phyloP scores from a whole-genome alignment of 2,888 invertebrate genomes.

The Ectropis crepuscularia region DNA sequence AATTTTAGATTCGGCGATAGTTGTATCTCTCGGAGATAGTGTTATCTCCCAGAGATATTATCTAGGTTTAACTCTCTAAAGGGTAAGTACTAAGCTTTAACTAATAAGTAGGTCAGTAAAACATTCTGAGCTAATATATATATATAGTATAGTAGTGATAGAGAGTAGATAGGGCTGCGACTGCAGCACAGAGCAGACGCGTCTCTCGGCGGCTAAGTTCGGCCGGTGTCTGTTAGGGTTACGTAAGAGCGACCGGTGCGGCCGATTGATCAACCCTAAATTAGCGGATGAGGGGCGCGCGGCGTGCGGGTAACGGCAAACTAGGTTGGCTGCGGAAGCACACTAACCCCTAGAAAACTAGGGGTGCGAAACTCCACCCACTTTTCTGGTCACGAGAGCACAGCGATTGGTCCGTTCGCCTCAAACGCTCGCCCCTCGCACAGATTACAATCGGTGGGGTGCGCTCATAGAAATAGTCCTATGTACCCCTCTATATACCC shows the following conservation, averaged over 20 bases:
- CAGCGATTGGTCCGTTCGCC: constrained; percentile 81
- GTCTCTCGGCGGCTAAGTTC: constrained; percentile 48
- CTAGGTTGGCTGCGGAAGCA: constrained; percentile 85
- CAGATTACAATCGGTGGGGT: constrained; percentile 85
- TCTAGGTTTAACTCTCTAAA: no score
- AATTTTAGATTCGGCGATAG: no score
- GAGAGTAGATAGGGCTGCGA: not conserved
- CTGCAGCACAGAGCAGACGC: constrained; percentile 25
- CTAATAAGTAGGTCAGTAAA: no score
- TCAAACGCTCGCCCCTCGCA: constrained; percentile 79
- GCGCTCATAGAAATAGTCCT: constrained; percentile 83
- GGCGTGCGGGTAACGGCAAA: constrained; percentile 76
- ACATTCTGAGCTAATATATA: no score
- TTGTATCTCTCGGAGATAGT: no score
- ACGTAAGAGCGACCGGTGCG: constrained; percentile 67
- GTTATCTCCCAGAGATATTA: no score
- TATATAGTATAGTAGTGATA: no score
- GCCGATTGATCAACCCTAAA: constrained; percentile 84
- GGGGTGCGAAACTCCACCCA: constrained; percentile 85
- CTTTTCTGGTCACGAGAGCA: constrained; percentile 84
- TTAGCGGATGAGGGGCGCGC: constrained; percentile 73
- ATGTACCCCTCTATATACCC: constrained; percentile 73
- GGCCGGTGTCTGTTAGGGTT: constrained; percentile 72
- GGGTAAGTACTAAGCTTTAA: no score
- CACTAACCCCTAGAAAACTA: constrained; percentile 85